phyloP scores from a whole-genome alignment of 1,140 invertebrate species.

The Heliothis virescens region DNA sequence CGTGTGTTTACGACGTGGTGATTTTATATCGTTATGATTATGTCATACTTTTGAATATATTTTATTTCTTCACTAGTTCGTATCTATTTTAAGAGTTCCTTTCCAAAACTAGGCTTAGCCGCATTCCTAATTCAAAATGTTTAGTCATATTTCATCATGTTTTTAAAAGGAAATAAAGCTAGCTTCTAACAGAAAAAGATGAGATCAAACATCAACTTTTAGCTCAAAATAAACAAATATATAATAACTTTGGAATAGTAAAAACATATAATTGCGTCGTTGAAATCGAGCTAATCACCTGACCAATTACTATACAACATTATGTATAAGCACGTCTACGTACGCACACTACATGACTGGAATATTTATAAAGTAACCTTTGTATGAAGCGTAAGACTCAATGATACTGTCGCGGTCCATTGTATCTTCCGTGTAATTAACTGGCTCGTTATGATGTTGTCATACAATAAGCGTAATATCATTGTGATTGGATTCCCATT shows the following conservation, averaged over 20 bases:
- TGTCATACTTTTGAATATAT: not conserved
- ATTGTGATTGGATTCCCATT: constrained; percentile 40
- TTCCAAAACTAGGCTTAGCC: not conserved
- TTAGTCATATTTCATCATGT: no score
- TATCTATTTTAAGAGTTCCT: not conserved
- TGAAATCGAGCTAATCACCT: constrained; percentile 55
- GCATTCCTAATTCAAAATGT: not conserved
- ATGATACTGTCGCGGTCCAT: constrained; percentile 47
- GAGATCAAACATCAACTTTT: not conserved
- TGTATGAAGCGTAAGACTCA: constrained; percentile 48
- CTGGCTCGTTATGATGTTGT: constrained; percentile 42
- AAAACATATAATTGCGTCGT: constrained; percentile 51
- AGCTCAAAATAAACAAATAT: not conserved
- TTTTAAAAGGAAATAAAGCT: not conserved
- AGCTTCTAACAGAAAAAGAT: not conserved
- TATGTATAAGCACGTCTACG: constrained; percentile 56
- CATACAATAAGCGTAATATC: constrained; percentile 31
- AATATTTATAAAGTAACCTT: constrained; percentile 63
- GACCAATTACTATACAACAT: constrained; percentile 52
- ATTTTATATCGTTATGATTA: constrained; percentile 22
- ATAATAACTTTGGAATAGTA: constrained; percentile 43
- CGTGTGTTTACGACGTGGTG: constrained; percentile 18
- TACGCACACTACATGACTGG: constrained; percentile 54
- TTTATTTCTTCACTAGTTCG: not conserved
- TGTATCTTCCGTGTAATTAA: constrained; percentile 58